Evolutionary conservation across 2,888 invertebrate genomes (phyloP), one percentile per base, ranked within the genome.

Genomic region (Bellardia bayeri): DNA sequence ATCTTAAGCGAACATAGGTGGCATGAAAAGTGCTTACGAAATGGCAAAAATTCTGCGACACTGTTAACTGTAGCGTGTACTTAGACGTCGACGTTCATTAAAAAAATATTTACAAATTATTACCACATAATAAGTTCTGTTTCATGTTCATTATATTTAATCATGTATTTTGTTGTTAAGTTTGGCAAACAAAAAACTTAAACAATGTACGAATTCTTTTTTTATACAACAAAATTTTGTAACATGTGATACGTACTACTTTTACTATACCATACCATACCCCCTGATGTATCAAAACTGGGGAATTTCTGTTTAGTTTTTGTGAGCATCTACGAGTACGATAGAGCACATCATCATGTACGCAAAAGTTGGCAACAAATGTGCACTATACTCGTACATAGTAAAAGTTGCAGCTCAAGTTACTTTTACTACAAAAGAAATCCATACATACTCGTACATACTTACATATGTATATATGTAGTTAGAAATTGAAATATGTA

Each of bases 81-180:
- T 56, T 14, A 14, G 3, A 6, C n/a, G n/a, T 69, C 33, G 49
- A 69, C 30, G 14, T 51, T 56, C 14, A 63, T 63, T 63, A 63
- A 63, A 63, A 76, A 49, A 49, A 84, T 61, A 74, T 74, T 58
- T 78, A 72, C 66, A 82, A 74, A 78, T 66, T 79, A 86, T 74
- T 82, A 75, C 74, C 78, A 79, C 68, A 79, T 79, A 79, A 74
- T 78, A 78, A 72, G 64, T 86, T 79, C 79, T 61, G 54, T 33
- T 69, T 75, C 58, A 66, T 72, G 64, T 71, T 79, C 49, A 66
- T 82, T 82, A 64, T 76, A 51, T 76, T 58, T 79, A 74, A 80
- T 61, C 61, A 71, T 49, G 37, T 49, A 49, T 69, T 68, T 86
- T 79, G 68, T 85, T 80, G 49, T 37, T 16, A n/a, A 76, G 9